Conservation (phyloP, 2,113 vertebrate genomes). For the Sturnira hondurensis region DNA sequence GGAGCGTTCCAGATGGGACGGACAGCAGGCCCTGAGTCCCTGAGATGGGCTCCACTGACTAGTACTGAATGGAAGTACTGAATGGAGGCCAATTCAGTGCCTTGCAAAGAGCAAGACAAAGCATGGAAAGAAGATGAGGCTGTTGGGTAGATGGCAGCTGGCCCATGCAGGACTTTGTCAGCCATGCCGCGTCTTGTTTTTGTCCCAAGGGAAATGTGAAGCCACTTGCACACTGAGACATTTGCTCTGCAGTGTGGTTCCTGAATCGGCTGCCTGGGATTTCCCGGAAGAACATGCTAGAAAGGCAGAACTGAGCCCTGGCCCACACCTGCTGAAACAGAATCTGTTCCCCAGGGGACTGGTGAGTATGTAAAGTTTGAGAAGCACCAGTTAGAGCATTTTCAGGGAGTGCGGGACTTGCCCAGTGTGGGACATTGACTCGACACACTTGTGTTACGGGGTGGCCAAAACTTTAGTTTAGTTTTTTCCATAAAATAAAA, state of each 20-base stretch:
- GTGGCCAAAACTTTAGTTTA: no score
- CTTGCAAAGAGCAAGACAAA: neutral
- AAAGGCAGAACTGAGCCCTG: neutral
- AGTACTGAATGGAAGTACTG: neutral
- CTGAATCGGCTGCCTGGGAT: neutral
- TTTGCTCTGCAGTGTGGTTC: neutral
- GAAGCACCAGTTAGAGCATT: neutral
- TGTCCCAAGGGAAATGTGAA: neutral
- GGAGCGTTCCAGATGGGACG: neutral
- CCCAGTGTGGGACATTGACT: neutral
- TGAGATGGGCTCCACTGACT: neutral
- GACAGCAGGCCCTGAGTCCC: neutral
- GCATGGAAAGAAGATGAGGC: neutral
- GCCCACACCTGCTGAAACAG: neutral
- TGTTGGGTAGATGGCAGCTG: neutral
- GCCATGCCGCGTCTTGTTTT: neutral
- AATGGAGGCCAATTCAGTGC: neutral
- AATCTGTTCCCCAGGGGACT: neutral
- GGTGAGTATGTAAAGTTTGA: neutral
- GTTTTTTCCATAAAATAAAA: no score
- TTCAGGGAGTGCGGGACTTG: neutral
- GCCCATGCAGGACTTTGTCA: neutral
- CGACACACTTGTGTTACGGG: neutral
- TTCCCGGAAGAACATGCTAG: neutral
- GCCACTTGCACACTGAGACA: neutral